A percentile compares a stretch with the other conserved stretches of the same genome.
These are phyloP conservation scores for Diorhabda elongata DNA, from an alignment of 1,140 invertebrate genomes.

Conservation along the genomic window DNA sequence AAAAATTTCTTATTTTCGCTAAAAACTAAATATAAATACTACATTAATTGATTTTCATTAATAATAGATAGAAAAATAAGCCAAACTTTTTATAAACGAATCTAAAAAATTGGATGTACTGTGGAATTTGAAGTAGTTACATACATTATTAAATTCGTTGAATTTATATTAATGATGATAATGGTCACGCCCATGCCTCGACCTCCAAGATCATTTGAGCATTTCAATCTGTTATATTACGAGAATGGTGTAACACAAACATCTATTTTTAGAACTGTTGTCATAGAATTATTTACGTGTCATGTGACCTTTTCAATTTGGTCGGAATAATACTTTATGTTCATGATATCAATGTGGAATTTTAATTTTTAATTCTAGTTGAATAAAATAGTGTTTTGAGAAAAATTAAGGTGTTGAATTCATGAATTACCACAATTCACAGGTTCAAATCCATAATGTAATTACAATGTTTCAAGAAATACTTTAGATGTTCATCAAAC, in stretches of 20 bases:
- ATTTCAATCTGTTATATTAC: slow-evolving; percentile 14
- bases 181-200: slow-evolving; percentile 10
- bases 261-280: slow-evolving; percentile 14
- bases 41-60: background rate
- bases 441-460: no score
- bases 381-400: no score
- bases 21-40: background rate
- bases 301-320: background rate
- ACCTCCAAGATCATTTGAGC: slow-evolving; percentile 12
- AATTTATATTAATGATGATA: background rate
- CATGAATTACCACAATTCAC: no score
- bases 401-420: no score
- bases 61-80: background rate
- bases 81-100: background rate
- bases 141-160: background rate
- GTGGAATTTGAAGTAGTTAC: background rate
- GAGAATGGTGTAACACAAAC: slow-evolving; percentile 13
- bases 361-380: no score
- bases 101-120: background rate
- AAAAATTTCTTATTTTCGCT: background rate
- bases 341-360: background rate
- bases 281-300: slow-evolving; percentile 5
- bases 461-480: no score
- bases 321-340: background rate
- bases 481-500: no score